A percentile compares a stretch with the other conserved stretches of the same genome.
phyloP scores from a whole-genome alignment of 1,140 invertebrate species.

The Ruditapes philippinarum region DNA sequence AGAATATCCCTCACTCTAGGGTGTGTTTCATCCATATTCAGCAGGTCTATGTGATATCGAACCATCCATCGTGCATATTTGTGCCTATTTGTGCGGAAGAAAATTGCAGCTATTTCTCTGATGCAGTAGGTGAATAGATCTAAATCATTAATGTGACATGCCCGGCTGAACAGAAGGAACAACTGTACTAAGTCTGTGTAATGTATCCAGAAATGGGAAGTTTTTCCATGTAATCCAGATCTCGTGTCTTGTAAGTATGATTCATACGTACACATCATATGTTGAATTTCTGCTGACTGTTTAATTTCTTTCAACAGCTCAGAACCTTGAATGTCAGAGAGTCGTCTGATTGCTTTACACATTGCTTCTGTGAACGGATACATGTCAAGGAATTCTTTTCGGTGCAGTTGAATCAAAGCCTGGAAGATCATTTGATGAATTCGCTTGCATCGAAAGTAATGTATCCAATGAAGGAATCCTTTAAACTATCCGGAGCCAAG shows the following conservation, averaged over 20 bases:
- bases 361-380: background rate
- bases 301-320: too few species aligned
- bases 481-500: constrained; percentile 86
- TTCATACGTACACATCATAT: constrained; percentile 20
- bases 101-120: background rate
- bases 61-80: constrained; percentile 31
- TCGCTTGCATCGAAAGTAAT: constrained; percentile 87
- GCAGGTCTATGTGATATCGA: constrained; percentile 9
- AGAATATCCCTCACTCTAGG: background rate
- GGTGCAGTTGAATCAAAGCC: constrained; percentile 14
- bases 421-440: constrained; percentile 85
- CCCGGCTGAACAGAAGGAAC: constrained; percentile 32
- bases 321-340: too few species aligned
- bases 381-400: background rate
- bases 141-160: constrained; percentile 32
- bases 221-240: constrained; percentile 30
- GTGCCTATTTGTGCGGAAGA: constrained; percentile 5
- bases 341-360: background rate
- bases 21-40: constrained; percentile 27
- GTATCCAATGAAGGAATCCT: constrained; percentile 86
- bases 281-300: too few species aligned
- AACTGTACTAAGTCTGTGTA: constrained; percentile 35
- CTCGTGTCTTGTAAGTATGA: background rate
- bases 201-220: constrained; percentile 22
- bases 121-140: constrained; percentile 29